phyloP scores from a whole-genome alignment of 2,888 invertebrate genomes.

The Helobdella robusta region DNA sequence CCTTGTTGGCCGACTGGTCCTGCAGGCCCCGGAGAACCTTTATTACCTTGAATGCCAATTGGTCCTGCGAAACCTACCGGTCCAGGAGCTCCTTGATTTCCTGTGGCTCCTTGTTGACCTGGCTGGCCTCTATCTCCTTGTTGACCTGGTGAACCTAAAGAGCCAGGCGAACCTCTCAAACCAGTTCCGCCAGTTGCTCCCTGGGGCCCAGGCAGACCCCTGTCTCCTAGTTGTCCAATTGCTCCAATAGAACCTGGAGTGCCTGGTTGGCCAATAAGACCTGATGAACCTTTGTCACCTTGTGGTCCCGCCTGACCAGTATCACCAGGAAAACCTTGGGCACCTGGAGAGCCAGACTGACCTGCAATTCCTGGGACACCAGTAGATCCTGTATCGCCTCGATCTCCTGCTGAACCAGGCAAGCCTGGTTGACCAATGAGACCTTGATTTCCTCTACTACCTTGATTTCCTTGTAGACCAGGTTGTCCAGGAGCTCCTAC shows the following conservation, averaged over 20 bases:
- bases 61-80: constrained; percentile 18
- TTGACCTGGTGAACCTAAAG: constrained; percentile 28
- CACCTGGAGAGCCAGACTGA: constrained; percentile 27
- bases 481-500: not conserved
- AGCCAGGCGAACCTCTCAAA: constrained; percentile 27
- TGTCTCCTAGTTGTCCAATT: constrained; percentile 25
- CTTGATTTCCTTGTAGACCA: constrained; percentile 10
- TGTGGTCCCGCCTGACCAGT: constrained; percentile 25
- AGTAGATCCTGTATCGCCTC: constrained; percentile 29
- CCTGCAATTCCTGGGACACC: constrained; percentile 29
- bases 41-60: not conserved
- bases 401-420: constrained; percentile 26
- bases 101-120: constrained; percentile 26
- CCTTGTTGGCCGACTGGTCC: constrained; percentile 32
- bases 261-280: constrained; percentile 20
- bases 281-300: not conserved
- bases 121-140: constrained; percentile 26
- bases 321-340: constrained; percentile 24
- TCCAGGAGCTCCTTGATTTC: constrained; percentile 22
- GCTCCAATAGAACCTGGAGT: constrained; percentile 23
- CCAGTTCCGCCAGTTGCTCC: constrained; percentile 29
- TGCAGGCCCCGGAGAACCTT: constrained; percentile 16
- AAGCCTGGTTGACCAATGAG: constrained; percentile 29
- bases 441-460: constrained; percentile 16
- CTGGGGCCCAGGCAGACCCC: constrained; percentile 21